Evolutionary conservation across 2,113 vertebrate genomes (phyloP).

Genomic region (Henicopernis longicauda): DNA sequence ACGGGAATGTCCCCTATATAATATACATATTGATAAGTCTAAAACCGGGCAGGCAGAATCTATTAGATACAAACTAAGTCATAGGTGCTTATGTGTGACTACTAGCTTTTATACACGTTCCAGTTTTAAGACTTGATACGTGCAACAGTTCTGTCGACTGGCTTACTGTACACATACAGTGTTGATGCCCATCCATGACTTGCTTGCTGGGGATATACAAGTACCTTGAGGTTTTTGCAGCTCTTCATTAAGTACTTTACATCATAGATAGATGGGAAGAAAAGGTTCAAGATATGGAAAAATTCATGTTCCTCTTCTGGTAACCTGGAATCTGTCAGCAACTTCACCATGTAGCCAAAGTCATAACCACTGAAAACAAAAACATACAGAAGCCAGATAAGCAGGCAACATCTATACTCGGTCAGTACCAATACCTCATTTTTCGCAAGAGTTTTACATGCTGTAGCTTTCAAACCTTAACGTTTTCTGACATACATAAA

Average conservation of each 20-base stretch:
- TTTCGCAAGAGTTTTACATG: neutral
- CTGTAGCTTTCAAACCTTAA: neutral
- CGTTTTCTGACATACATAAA: neutral
- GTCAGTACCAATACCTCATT: neutral
- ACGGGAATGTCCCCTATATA: neutral
- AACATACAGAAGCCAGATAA: neutral
- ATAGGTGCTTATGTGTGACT: neutral
- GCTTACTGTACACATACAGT: neutral
- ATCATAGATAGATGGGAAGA: conserved; percentile 97
- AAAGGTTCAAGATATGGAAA: conserved; percentile 96
- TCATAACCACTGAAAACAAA: conserved; percentile 87
- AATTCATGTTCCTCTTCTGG: conserved; percentile 98
- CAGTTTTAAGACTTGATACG: neutral
- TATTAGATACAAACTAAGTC: neutral
- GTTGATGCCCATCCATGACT: neutral
- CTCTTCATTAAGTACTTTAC: conserved; percentile 99
- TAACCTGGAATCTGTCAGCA: conserved; percentile 91
- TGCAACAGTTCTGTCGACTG: neutral
- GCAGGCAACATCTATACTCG: neutral
- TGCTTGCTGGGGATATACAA: neutral
- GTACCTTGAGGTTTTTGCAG: conserved; percentile 98
- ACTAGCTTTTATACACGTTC: neutral
- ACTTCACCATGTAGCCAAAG: conserved; percentile 97
- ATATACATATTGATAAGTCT: neutral
- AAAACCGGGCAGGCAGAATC: neutral